Conservation (phyloP, 2,797 vertebrate species). For the Eremophila alpestris region DNA sequence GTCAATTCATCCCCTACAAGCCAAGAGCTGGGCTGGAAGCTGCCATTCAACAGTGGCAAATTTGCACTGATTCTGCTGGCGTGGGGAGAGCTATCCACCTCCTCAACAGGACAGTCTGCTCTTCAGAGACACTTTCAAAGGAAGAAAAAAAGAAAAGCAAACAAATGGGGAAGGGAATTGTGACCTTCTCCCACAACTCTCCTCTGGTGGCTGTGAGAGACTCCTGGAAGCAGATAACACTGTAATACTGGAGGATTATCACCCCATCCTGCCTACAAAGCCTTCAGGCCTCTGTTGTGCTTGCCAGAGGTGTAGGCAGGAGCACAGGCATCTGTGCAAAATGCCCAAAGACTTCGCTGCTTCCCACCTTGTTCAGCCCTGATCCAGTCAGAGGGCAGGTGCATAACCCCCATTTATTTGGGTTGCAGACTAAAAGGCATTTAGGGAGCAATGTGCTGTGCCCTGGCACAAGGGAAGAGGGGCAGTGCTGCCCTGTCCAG, state of each 20-base stretch:
- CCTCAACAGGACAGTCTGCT: background rate
- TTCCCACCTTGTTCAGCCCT: background rate
- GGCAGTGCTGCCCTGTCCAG: background rate
- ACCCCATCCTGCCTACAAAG: background rate
- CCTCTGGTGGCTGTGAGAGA: background rate
- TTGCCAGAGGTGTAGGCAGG: background rate
- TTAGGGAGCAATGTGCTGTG: background rate
- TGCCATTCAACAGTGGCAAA: background rate
- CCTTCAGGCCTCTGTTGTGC: background rate
- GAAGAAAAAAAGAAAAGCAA: background rate
- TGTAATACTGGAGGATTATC: background rate
- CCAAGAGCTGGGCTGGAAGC: background rate
- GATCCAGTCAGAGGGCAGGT: background rate
- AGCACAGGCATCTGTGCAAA: background rate
- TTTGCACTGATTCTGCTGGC: background rate
- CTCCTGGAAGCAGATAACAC: background rate
- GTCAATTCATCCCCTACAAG: background rate
- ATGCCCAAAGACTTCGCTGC: background rate
- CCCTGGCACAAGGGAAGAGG: background rate
- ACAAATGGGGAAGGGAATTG: rapidly evolving
- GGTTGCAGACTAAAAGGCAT: background rate
- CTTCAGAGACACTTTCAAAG: background rate
- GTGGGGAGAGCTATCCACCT: background rate
- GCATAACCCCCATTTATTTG: background rate
- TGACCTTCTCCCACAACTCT: background rate